Percentiles rank a stretch among this genome's conserved stretches.
Evolutionary conservation across 2,113 vertebrate species (phyloP).

Genomic region (Tautogolabrus adspersus): DNA sequence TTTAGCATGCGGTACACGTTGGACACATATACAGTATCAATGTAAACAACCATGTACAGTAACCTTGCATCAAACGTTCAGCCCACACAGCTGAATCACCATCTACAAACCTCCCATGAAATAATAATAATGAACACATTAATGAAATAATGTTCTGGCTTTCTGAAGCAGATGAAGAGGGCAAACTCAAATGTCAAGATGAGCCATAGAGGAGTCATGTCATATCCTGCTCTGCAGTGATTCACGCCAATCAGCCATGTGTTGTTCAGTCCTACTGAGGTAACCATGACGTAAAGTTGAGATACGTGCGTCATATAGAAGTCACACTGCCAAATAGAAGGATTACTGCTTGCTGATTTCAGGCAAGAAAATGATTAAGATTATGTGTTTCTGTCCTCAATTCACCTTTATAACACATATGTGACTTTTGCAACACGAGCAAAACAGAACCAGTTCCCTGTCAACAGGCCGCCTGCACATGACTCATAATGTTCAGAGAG

Average conservation of each 20-base stretch:
- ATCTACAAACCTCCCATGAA: neutral
- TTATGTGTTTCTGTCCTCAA: neutral
- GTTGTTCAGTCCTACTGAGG: slow-evolving; percentile 18
- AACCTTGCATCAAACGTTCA: slow-evolving; percentile 56
- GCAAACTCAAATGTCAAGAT: slow-evolving; percentile 16
- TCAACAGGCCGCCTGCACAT: no score
- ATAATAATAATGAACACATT: slow-evolving; percentile 1
- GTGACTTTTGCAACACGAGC: no score
- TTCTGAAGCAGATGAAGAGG: slow-evolving; percentile 18
- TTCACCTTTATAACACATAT: neutral
- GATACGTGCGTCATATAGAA: slow-evolving; percentile 26
- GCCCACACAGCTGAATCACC: slow-evolving; percentile 41
- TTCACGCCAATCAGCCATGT: slow-evolving; percentile 13
- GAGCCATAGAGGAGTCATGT: slow-evolving; percentile 11
- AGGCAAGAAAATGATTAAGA: neutral
- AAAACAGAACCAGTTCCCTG: no score
- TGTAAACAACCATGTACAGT: slow-evolving; percentile 43
- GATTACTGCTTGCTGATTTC: neutral
- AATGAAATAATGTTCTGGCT: neutral
- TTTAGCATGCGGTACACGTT: neutral
- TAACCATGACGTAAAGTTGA: slow-evolving; percentile 14
- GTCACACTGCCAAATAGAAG: neutral
- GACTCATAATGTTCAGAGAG: neutral
- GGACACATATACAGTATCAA: slow-evolving; percentile 38
- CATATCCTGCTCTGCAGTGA: slow-evolving; percentile 27